A percentile compares a stretch with the other conserved stretches of the same genome.
These are phyloP conservation scores for Oreotragus oreotragus DNA, from an alignment of 2,113 vertebrate genomes.

Conservation along the genomic window DNA sequence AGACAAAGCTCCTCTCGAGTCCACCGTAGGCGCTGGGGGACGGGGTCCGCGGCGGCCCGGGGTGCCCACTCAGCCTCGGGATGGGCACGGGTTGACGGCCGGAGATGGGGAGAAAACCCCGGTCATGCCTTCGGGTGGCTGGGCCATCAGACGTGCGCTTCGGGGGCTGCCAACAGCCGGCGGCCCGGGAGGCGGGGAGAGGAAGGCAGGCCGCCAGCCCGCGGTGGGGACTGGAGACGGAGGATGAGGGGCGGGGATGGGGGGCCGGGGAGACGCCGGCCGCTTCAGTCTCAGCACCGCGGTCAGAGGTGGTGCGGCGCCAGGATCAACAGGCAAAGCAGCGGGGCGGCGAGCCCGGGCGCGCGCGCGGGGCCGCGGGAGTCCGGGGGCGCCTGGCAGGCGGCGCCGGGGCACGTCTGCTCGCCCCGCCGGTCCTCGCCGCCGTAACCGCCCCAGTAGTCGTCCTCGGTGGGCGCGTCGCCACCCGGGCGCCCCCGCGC, in stretches of 20 bases:
- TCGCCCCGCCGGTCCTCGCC: conserved; percentile 84
- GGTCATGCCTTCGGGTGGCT: neutral
- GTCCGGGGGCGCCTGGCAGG: conserved; percentile 70
- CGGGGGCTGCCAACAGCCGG: neutral
- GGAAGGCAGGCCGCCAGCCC: neutral
- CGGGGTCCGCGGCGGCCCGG: neutral
- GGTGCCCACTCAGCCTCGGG: neutral
- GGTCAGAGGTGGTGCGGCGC: conserved; percentile 74
- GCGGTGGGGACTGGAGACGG: neutral
- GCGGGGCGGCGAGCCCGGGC: conserved; percentile 36
- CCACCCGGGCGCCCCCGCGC: conserved; percentile 82
- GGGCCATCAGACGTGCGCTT: neutral
- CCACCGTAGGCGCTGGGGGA: neutral
- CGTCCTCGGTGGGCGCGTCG: conserved; percentile 84
- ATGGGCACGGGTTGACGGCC: neutral
- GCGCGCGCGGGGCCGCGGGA: conserved; percentile 61
- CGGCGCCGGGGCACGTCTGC: conserved; percentile 69
- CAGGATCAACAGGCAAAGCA: conserved; percentile 72
- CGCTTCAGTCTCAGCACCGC: conserved; percentile 43
- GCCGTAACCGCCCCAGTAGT: conserved; percentile 87
- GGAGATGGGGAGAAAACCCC: neutral
- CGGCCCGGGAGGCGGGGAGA: neutral
- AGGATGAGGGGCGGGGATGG: neutral
- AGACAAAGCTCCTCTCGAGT: conserved; percentile 11
- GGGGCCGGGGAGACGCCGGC: neutral